Conservation (phyloP, 2,888 invertebrate genomes). For the Macaria liturata region DNA sequence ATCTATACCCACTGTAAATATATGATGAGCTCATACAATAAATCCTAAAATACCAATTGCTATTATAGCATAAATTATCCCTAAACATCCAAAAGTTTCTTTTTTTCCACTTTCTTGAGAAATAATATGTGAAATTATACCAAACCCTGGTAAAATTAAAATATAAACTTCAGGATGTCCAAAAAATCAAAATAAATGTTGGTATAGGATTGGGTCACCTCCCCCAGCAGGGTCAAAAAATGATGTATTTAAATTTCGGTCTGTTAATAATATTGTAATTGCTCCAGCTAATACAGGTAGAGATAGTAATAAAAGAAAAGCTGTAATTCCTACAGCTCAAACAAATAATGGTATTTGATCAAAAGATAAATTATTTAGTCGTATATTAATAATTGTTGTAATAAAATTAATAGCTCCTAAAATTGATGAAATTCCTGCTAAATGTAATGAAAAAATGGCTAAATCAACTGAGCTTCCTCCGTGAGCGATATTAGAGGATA, state of each 20-base stretch:
- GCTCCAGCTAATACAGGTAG: slow-evolving; percentile 91
- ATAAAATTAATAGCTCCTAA: slow-evolving; percentile 92
- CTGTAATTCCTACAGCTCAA: slow-evolving; percentile 85
- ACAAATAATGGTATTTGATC: slow-evolving; percentile 88
- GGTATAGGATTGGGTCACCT: slow-evolving; percentile 91
- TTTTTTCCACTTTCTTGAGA: slow-evolving; percentile 89
- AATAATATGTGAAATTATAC: slow-evolving; percentile 91
- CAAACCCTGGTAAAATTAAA: slow-evolving; percentile 93
- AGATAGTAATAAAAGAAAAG: slow-evolving; percentile 84
- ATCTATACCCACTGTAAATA: slow-evolving; percentile 93
- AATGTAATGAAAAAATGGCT: slow-evolving; percentile 89
- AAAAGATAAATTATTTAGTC: slow-evolving; percentile 81
- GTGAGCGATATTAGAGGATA: slow-evolving; percentile 86
- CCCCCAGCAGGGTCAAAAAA: slow-evolving; percentile 92
- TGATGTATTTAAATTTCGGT: slow-evolving; percentile 91
- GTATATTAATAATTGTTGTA: slow-evolving; percentile 89
- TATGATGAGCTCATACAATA: slow-evolving; percentile 93
- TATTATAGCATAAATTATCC: slow-evolving; percentile 93
- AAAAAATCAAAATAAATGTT: slow-evolving; percentile 95
- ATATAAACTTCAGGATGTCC: slow-evolving; percentile 94
- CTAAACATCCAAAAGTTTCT: slow-evolving; percentile 87
- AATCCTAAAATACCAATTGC: slow-evolving; percentile 92
- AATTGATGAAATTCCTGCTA: slow-evolving; percentile 89
- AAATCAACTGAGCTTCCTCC: slow-evolving; percentile 87
- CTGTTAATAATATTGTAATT: slow-evolving; percentile 90